Conservation (phyloP, 1,140 invertebrate species). For the Pseudomyrmex pallidus region DNA sequence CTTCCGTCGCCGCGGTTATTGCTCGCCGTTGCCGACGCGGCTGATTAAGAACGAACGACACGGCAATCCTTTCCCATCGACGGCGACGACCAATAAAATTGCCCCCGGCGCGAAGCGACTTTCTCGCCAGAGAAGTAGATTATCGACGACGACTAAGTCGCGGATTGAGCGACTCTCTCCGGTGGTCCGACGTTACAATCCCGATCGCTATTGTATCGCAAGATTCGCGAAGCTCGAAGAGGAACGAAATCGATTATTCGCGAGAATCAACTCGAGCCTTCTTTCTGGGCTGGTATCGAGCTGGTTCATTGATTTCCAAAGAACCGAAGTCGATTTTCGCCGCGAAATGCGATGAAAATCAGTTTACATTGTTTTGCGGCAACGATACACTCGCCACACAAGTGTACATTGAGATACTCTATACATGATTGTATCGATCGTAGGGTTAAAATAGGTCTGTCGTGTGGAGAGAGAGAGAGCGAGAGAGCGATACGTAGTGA, state of each 20-base stretch:
- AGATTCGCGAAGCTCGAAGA: neutral
- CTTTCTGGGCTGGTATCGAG: neutral
- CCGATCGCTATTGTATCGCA: slow-evolving; percentile 17
- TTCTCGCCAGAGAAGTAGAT: slow-evolving; percentile 21
- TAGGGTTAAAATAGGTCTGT: slow-evolving; percentile 29
- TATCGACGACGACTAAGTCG: slow-evolving; percentile 7
- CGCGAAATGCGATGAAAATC: neutral
- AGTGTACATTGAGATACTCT: slow-evolving; percentile 1
- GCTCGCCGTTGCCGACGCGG: slow-evolving; percentile 48
- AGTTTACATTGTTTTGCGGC: slow-evolving; percentile 22
- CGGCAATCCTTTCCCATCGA: slow-evolving; percentile 31
- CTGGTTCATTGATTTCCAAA: slow-evolving; percentile 8
- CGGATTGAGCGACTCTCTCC: slow-evolving; percentile 1
- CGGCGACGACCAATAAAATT: slow-evolving; percentile 34
- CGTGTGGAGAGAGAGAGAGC: neutral
- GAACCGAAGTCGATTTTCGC: neutral
- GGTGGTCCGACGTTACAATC: slow-evolving; percentile 11
- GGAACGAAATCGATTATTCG: slow-evolving; percentile 21
- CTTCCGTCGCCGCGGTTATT: slow-evolving; percentile 55
- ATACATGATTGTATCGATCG: slow-evolving; percentile 35
- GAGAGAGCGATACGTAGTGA: neutral
- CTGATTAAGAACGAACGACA: slow-evolving; percentile 52
- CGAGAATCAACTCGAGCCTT: neutral
- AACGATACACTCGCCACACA: neutral
- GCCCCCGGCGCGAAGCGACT: neutral